These are phyloP conservation scores for Piaya cayana DNA, from an alignment of 2,113 vertebrate genomes.

Conservation along the genomic window DNA sequence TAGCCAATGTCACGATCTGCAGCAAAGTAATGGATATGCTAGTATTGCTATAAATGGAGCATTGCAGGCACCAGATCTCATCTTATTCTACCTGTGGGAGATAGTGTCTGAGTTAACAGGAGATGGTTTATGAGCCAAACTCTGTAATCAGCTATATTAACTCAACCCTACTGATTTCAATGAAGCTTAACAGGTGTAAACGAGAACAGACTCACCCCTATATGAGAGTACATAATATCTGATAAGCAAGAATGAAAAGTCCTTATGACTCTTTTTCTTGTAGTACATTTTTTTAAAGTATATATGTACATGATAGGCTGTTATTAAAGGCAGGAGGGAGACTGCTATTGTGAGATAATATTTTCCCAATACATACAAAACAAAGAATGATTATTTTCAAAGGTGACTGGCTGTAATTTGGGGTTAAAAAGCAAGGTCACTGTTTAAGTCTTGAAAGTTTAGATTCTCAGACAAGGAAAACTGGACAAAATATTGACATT, in stretches of 20 bases:
- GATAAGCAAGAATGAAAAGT: background rate
- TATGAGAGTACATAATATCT: background rate
- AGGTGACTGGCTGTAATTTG: background rate
- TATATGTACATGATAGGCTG: background rate
- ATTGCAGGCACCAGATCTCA: background rate
- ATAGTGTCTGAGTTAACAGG: conserved; percentile 12
- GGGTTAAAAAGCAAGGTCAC: background rate
- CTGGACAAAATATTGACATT: background rate
- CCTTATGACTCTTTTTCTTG: background rate
- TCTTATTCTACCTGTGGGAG: background rate
- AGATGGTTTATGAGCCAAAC: conserved; percentile 3
- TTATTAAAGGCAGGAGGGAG: background rate
- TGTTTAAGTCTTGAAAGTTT: background rate
- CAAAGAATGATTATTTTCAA: background rate
- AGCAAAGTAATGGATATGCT: background rate
- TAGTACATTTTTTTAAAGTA: background rate
- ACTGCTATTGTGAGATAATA: background rate
- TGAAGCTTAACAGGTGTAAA: background rate
- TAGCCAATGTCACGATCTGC: background rate
- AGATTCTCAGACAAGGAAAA: background rate
- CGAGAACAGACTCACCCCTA: background rate
- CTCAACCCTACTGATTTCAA: conserved; percentile 1
- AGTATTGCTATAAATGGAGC: background rate
- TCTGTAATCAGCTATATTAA: background rate
- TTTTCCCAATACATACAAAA: background rate